Evolutionary conservation across 2,113 vertebrate genomes (phyloP).

Genomic region (Eulemur rufifrons): DNA sequence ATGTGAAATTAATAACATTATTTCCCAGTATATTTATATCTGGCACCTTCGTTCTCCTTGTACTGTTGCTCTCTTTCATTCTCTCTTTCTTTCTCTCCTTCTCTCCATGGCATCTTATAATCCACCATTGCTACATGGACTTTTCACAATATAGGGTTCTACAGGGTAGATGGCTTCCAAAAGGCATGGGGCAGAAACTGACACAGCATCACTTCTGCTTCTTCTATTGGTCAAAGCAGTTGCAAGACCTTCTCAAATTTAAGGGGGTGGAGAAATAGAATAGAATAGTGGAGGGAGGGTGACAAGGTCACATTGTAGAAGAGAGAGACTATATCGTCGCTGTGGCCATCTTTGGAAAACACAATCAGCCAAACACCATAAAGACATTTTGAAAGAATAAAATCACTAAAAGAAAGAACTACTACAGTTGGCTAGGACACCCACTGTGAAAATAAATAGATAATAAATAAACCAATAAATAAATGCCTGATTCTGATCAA

Average conservation of each 20-base stretch:
- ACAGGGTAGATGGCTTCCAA: not conserved
- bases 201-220: not conserved
- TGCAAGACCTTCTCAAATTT: not conserved
- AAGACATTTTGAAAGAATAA: not conserved
- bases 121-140: not conserved
- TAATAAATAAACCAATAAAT: not conserved
- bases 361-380: not conserved
- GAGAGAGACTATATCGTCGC: not conserved
- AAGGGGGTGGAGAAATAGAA: rapidly evolving
- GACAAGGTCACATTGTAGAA: not conserved
- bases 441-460: not conserved
- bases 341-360: not conserved
- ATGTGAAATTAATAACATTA: not conserved
- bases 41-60: not conserved
- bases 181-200: not conserved
- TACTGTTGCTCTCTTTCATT: not conserved
- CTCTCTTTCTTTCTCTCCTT: not conserved
- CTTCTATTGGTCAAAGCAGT: not conserved
- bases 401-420: not conserved
- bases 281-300: not conserved
- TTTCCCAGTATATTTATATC: not conserved
- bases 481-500: not conserved
- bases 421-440: not conserved
- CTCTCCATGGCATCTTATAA: not conserved
- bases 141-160: not conserved